Evolutionary conservation across 2,888 invertebrate species (phyloP).

Genomic region (Ornithoptera alexandrae): DNA sequence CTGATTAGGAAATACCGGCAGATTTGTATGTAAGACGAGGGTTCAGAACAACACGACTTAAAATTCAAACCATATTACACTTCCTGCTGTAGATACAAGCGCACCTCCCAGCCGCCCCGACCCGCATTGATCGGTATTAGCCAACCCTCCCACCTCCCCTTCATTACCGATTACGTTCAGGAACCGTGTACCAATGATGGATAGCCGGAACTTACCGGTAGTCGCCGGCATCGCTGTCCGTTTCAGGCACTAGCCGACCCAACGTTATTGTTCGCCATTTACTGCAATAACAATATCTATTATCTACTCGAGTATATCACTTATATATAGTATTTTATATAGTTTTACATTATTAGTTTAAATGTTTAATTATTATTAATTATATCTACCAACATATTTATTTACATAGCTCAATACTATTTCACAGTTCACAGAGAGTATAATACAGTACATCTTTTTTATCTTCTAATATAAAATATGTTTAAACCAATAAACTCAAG

Average conservation of each 20-base stretch:
- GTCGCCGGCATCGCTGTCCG: conserved; percentile 29
- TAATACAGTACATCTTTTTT: no score
- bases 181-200: conserved; percentile 61
- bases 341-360: no score
- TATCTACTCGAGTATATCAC: not conserved
- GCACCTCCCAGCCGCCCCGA: conserved; percentile 35
- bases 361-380: no score
- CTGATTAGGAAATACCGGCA: conserved; percentile 23
- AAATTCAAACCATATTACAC: conserved; percentile 36
- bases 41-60: conserved; percentile 31
- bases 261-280: conserved; percentile 14
- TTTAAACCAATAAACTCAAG: no score
- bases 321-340: not conserved
- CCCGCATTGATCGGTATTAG: conserved; percentile 40
- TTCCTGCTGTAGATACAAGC: conserved; percentile 34
- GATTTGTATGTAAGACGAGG: conserved; percentile 29
- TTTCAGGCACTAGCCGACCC: conserved; percentile 22
- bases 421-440: no score
- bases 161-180: conserved; percentile 56
- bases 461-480: no score
- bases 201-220: conserved; percentile 57
- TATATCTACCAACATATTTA: no score
- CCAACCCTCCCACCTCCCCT: conserved; percentile 30
- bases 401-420: no score
- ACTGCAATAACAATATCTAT: not conserved